A percentile compares a stretch with the other conserved stretches of the same genome.
Conservation (phyloP, 2,113 vertebrate species). For the Cheirogaleus medius region DNA sequence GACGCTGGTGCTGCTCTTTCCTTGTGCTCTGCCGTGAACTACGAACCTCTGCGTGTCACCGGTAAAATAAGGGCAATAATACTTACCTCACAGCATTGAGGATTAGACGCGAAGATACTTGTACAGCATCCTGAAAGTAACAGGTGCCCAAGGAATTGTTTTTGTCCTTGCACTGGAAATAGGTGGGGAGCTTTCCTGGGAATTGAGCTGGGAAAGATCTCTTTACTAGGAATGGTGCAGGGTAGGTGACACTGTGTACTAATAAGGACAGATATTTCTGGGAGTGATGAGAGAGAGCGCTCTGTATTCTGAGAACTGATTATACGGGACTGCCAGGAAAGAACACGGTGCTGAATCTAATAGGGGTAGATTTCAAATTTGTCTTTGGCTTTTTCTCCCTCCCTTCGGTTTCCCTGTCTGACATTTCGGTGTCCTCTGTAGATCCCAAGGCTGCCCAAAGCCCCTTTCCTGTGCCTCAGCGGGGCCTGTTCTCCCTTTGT, state of each 20-base stretch:
- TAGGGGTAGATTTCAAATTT: neutral
- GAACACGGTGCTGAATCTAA: rapidly evolving
- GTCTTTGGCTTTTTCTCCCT: neutral
- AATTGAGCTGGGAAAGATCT: neutral
- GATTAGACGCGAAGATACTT: neutral
- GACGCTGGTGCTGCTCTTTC: neutral
- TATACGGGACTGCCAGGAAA: rapidly evolving
- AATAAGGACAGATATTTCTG: neutral
- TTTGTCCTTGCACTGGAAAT: neutral
- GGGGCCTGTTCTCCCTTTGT: neutral
- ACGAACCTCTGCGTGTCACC: neutral
- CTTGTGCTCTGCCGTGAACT: rapidly evolving
- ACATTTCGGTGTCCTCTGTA: neutral
- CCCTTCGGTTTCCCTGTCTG: neutral
- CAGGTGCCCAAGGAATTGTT: neutral
- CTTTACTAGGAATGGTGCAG: neutral
- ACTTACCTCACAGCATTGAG: neutral
- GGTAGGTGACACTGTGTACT: neutral
- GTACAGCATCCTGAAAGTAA: neutral
- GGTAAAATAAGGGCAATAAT: neutral
- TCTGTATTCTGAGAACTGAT: neutral
- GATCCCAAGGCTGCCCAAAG: neutral
- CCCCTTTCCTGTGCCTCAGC: neutral
- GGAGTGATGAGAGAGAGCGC: neutral
- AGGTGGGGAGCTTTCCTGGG: neutral